A percentile compares a stretch with the other conserved stretches of the same genome.
Evolutionary conservation across 2,797 vertebrate species (phyloP).

Genomic region (Typhlichthys eigenmanni): DNA sequence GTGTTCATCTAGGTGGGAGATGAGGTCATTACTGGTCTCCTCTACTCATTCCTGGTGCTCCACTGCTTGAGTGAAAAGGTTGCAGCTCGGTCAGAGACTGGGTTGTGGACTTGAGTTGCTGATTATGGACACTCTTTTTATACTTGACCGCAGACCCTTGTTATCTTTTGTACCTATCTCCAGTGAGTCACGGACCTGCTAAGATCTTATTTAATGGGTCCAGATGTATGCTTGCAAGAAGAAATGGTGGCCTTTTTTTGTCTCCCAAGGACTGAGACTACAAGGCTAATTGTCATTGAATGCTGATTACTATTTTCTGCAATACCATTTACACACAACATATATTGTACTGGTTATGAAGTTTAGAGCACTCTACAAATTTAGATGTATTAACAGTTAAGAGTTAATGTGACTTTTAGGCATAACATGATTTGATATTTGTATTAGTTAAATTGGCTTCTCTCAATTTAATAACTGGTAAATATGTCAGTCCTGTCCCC

Average conservation of each 20-base stretch:
- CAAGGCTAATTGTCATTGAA: conserved; percentile 6
- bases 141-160: conserved; percentile 20
- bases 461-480: too few relatives aligned
- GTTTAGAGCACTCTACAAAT: too few relatives aligned
- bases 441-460: conserved; percentile 6
- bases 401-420: conserved; percentile 1
- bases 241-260: conserved; percentile 7
- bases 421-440: conserved; percentile 22
- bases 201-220: conserved; percentile 51
- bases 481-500: too few relatives aligned
- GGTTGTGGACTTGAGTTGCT: conserved; percentile 15
- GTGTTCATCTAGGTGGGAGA: conserved; percentile 60
- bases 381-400: too few relatives aligned
- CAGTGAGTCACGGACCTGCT: conserved; percentile 19
- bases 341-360: too few relatives aligned
- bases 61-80: conserved; percentile 3
- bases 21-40: conserved; percentile 44
- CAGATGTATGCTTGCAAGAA: conserved; percentile 10
- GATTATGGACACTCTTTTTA: conserved; percentile 39
- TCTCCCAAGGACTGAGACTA: neutral
- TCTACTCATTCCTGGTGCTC: neutral
- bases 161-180: conserved; percentile 41
- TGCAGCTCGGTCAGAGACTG: neutral
- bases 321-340: too few relatives aligned
- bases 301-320: conserved; percentile 1